Evolutionary conservation across 2,888 invertebrate genomes (phyloP), one percentile per base, ranked within the genome.

Genomic region (Nebria salina): DNA sequence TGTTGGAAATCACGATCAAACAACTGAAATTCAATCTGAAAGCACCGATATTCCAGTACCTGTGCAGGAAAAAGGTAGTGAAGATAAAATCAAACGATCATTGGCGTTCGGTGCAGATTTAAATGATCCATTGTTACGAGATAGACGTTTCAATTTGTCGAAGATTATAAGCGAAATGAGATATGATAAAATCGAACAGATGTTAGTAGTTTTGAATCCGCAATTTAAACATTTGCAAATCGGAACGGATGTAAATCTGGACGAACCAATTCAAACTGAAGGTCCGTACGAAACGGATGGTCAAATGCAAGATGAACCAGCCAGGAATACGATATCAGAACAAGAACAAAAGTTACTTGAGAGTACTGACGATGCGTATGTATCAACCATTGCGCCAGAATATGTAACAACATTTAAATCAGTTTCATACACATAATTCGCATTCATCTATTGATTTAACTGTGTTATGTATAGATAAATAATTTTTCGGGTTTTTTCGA

Each of bases 221-320:
- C 4, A 54, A 54, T 54, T 54, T 54, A 54, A 54, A 54, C 13
- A 11, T 11, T 11, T 54, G 54, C 54, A 54, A 13, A 54, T 54
- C 11, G 54, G 54, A 13, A 54, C 8, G 82, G 85, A 86, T 80
- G 84, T 83, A 66, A 85, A 85, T 82, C 83, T 86, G 93, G 93
- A n/a, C 93, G 93, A 1, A 93, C 93, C 86, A 92, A 93, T 85
- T 90, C 84, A 87, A 90, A 91, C 83, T 83, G 84, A 54, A 54
- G 93, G 93, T 13, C 93, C 93, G 1, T 93, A 93, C 86, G 92
- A 93, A 85, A 90, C 84, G 87, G 90, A 91, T 83, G 84, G 84
- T 42, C 87, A 88, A 84, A 90, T 91, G 90, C 89, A 88, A 83
- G 92, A 91, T 79, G 91, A 91, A 85, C 92, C 91, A 86, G 91